Percentiles rank a stretch among this genome's conserved stretches.
These are phyloP conservation scores for Muscina levida DNA, from an alignment of 2,888 invertebrate species.

Conservation along the genomic window DNA sequence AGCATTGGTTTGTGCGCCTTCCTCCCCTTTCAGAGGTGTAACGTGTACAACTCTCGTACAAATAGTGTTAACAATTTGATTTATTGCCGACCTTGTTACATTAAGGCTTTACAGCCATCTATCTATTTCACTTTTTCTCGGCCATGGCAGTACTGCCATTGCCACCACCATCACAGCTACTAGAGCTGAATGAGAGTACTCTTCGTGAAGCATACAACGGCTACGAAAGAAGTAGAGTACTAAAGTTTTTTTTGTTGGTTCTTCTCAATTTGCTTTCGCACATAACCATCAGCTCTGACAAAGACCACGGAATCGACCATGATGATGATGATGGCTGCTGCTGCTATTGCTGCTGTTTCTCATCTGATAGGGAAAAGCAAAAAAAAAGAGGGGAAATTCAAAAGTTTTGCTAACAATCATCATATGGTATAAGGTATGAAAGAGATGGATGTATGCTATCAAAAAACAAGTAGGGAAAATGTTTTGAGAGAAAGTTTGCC, in stretches of 20 bases:
- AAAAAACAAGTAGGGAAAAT: conserved; percentile 19
- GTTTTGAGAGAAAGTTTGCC: conserved; percentile 58
- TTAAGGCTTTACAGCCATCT: conserved; percentile 78
- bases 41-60: conserved; percentile 32
- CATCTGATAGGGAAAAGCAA: conserved; percentile 9
- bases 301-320: conserved; percentile 14
- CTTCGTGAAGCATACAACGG: too few species aligned
- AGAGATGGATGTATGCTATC: conserved; percentile 42
- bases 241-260: conserved; percentile 11
- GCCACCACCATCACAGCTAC: conserved; percentile 55
- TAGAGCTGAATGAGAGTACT: conserved; percentile 29
- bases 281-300: conserved; percentile 13
- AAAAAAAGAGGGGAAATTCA: conserved; percentile 47
- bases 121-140: conserved; percentile 80
- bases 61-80: conserved; percentile 73
- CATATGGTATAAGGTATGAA: conserved; percentile 19
- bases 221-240: conserved; percentile 37
- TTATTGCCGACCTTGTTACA: conserved; percentile 80
- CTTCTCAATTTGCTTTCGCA: neutral
- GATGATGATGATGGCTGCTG: conserved; percentile 50
- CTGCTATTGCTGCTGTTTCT: conserved; percentile 33
- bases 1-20: neutral
- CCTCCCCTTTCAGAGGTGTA: neutral
- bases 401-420: conserved; percentile 37
- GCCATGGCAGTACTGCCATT: conserved; percentile 70